Base-by-base conservation (phyloP, 2,888 invertebrate species). In the Stictocephala bisonia region DNA sequence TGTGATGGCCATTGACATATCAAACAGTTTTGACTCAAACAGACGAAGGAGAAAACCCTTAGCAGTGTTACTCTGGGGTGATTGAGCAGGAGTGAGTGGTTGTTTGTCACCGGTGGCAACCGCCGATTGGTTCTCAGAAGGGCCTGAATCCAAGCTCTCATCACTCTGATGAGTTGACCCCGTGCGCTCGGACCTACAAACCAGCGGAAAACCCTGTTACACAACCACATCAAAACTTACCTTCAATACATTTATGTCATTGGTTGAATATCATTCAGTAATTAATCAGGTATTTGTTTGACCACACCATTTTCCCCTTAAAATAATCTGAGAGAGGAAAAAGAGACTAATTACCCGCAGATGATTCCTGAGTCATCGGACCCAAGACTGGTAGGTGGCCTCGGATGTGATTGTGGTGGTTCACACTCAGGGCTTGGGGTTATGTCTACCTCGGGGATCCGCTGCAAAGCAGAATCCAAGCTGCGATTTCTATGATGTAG, bases 1-100 rank as follows among this genome's bases (percentile, higher is more conserved):
- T 83, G 96, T 95, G 83, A 99, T 95, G 77, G 99, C 99, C 90
- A 99, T 97, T 79, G 96, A 94, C 90, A 99, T 97, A 84, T 98
- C 97, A 86, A 99, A 97, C 81, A 97, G 90, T 86, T 96, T 96
- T 81, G 98, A 97, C 86, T 99, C 97, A 84, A 99, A 96, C 82
- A 99, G 89, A 81, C 99, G 87, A 79, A 97, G 87, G 75, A 95
- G 86, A 84, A 90, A 90, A 81, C 91, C 91, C 83, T 90, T 91
- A 72, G 85, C 84, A 15, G 77, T 73, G 50, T 74, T 72, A 53
- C 48, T 71, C 44, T 73, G 71, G 22, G 53, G 56, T 11, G 73
- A 60, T 27, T 64, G 35, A 48, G 13, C 58, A 26, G 56, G 71
- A 67, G 26, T 26, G 40, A 67, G 44, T 35, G 73, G 31, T 53